phyloP scores from a whole-genome alignment of 53 echinoderm and acorn worm genomes.

The Holothuria scabra region DNA sequence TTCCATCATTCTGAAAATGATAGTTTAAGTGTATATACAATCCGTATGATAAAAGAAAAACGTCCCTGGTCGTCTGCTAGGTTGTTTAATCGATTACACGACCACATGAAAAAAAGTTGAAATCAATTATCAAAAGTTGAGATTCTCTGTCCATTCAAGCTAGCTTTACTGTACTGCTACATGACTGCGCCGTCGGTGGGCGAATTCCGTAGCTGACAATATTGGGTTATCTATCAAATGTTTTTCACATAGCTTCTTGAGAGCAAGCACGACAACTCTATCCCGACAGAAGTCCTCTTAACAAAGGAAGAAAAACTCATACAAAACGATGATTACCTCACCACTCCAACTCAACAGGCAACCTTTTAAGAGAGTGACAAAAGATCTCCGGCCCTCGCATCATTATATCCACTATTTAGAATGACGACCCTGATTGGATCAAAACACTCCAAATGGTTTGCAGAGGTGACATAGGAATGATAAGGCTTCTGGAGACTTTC shows the following conservation, averaged over 20 bases:
- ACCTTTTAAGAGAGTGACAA: conserved; percentile 6
- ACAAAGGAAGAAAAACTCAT: conserved; percentile 8
- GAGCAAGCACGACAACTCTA: conserved; percentile 9
- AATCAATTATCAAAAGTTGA: no score
- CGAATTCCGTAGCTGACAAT: conserved; percentile 1
- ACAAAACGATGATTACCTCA: conserved; percentile 32
- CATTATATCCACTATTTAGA: conserved; percentile 37
- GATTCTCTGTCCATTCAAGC: no score
- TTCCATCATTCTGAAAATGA: no score
- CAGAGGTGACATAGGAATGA: conserved; percentile 45
- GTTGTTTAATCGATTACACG: no score
- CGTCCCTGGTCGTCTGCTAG: no score
- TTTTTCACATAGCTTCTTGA: not conserved
- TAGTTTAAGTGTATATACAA: no score
- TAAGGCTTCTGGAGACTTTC: conserved; percentile 19
- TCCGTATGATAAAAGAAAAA: no score
- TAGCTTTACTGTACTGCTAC: no score
- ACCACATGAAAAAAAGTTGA: no score
- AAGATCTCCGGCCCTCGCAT: not conserved
- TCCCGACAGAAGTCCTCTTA: conserved; percentile 17
- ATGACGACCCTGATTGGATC: conserved; percentile 37
- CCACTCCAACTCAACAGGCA: conserved; percentile 21
- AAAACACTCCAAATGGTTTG: conserved; percentile 33
- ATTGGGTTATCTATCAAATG: conserved; percentile 36
- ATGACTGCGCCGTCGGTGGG: no score